These are phyloP conservation scores for Synchiropus splendidus DNA, from an alignment of 2,113 vertebrate genomes.

Conservation along the genomic window DNA sequence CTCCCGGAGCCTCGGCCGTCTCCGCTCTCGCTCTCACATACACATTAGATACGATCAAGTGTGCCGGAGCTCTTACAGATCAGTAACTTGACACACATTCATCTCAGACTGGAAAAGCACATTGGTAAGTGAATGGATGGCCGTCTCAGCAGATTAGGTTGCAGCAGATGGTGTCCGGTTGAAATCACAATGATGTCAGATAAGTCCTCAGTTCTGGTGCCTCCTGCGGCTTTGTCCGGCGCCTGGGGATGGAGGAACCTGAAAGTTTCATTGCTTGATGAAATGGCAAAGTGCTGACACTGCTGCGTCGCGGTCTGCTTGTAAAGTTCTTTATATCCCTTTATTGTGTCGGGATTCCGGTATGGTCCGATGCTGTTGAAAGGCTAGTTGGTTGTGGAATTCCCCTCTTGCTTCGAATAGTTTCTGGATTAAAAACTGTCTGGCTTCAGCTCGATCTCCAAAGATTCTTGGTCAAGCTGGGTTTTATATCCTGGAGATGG, in stretches of 20 bases:
- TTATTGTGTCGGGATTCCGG: conserved; percentile 22
- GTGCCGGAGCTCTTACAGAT: conserved; percentile 1
- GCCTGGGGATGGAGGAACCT: neutral
- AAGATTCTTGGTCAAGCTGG: conserved; percentile 4
- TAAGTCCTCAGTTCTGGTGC: conserved; percentile 46
- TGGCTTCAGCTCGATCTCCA: conserved; percentile 9
- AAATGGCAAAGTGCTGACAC: conserved; percentile 23
- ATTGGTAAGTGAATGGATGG: conserved; percentile 15
- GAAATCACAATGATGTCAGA: conserved; percentile 11
- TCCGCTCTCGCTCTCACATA: neutral
- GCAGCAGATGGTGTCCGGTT: conserved; percentile 51
- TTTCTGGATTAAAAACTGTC: conserved; percentile 12
- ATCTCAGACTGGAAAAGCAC: conserved; percentile 17
- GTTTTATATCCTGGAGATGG: no score
- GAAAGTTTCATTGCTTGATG: conserved; percentile 1
- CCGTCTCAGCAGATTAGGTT: conserved; percentile 19
- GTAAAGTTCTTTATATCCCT: conserved; percentile 14
- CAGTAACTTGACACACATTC: conserved; percentile 11
- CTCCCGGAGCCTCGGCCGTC: neutral
- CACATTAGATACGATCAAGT: conserved; percentile 12
- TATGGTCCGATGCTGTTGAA: conserved; percentile 4
- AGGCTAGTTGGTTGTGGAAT: conserved; percentile 13
- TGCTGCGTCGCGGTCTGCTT: conserved; percentile 10
- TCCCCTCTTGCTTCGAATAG: conserved; percentile 9
- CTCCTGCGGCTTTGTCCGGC: neutral